A percentile compares a stretch with the other conserved stretches of the same genome.
Conservation (phyloP, 1,140 invertebrate species). For the Myzus persicae region DNA sequence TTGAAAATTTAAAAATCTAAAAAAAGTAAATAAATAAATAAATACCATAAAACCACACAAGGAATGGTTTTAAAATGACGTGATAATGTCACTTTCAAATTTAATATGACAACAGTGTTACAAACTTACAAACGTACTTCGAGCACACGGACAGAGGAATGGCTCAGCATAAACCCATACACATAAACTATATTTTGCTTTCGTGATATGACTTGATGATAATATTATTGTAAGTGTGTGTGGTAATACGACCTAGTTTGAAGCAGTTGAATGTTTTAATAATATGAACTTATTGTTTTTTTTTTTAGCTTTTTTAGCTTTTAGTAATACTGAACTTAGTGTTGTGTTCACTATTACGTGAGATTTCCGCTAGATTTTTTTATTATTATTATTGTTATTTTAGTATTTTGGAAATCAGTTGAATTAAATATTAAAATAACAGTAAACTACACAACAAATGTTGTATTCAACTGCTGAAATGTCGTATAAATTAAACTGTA, state of each 20-base stretch:
- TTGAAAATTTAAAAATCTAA: neutral
- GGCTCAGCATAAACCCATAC: neutral
- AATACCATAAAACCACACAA: neutral
- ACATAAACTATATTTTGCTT: neutral
- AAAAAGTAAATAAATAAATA: too few relatives aligned
- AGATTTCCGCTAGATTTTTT: too few relatives aligned
- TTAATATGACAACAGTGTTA: neutral
- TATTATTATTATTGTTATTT: neutral
- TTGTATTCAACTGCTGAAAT: neutral
- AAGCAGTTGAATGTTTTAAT: neutral
- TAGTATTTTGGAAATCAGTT: neutral
- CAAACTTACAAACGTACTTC: neutral
- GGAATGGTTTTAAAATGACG: neutral
- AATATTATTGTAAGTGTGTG: neutral
- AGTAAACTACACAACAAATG: neutral
- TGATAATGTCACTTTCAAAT: neutral
- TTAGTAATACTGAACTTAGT: neutral
- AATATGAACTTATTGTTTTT: neutral
- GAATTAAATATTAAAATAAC: neutral
- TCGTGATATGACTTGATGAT: neutral
- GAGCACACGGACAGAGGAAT: neutral
- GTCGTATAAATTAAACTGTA: neutral
- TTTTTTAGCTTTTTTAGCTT: too few relatives aligned
- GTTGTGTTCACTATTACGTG: neutral
- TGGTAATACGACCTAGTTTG: neutral